A percentile compares a stretch with the other conserved stretches of the same genome.
These are phyloP conservation scores for Galbula dea DNA, from an alignment of 2,113 vertebrate genomes.

Conservation along the genomic window DNA sequence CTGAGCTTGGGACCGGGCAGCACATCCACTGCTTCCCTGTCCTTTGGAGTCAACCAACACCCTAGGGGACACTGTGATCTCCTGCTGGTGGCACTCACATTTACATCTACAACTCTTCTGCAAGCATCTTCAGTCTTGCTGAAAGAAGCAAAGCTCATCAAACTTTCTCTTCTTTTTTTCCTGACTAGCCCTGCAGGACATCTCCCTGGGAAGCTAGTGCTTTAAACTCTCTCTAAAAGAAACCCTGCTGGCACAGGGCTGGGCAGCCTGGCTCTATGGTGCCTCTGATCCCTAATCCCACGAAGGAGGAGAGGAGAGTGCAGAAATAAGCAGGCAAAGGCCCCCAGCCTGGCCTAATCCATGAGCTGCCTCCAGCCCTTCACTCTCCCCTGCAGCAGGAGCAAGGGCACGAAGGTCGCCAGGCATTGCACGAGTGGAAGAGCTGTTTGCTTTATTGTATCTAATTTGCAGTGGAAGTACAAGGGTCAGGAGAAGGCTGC, in stretches of 20 bases:
- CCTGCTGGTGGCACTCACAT: neutral
- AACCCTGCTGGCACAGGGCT: neutral
- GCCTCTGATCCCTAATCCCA: accelerated
- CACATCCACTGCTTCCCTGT: neutral
- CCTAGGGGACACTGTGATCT: neutral
- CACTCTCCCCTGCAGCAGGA: accelerated
- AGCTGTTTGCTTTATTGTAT: neutral
- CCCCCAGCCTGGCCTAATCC: neutral
- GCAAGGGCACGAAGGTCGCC: neutral
- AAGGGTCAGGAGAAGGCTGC: neutral
- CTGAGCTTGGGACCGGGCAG: neutral
- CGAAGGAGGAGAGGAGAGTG: neutral
- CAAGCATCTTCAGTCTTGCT: neutral
- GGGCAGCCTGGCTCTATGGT: neutral
- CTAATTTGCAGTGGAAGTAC: neutral
- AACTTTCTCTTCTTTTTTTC: neutral
- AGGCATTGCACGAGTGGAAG: neutral
- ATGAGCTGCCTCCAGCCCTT: neutral
- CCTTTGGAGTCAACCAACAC: neutral
- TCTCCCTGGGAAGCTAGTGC: neutral
- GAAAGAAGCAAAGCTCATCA: neutral
- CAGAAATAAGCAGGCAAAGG: neutral
- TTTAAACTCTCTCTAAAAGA: neutral
- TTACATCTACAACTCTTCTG: neutral
- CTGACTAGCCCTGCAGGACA: neutral